These are phyloP conservation scores for Phoeniculus purpureus DNA, from an alignment of 2,797 vertebrate species.

Conservation along the genomic window DNA sequence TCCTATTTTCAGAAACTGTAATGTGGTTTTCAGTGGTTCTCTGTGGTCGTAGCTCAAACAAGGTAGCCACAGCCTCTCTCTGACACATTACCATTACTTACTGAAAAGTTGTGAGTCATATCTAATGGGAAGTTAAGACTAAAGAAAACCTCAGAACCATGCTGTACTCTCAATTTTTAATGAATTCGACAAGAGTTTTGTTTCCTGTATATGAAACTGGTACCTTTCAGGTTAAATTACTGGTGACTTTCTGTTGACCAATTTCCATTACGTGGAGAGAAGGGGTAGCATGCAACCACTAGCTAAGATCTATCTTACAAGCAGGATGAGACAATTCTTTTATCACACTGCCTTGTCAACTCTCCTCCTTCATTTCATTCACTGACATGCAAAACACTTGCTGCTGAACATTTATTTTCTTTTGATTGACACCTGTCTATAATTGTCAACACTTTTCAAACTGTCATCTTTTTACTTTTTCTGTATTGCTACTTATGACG, in stretches of 20 bases:
- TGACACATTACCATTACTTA: background rate
- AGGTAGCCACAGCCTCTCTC: background rate
- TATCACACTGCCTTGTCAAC: background rate
- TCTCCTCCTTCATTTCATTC: background rate
- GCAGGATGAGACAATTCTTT: background rate
- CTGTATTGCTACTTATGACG: background rate
- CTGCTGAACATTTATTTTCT: background rate
- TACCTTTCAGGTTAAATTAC: background rate
- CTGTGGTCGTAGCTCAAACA: background rate
- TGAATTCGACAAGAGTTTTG: background rate
- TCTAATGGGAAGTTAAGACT: background rate
- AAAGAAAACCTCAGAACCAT: background rate
- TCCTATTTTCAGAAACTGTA: background rate
- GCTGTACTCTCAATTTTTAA: background rate
- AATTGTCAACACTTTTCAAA: background rate
- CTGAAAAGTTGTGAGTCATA: background rate
- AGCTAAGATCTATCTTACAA: background rate
- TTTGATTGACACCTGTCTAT: background rate
- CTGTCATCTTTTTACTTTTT: background rate
- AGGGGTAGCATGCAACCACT: background rate
- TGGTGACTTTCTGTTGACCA: background rate
- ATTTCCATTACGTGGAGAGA: background rate
- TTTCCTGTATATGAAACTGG: background rate
- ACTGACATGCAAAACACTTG: background rate
- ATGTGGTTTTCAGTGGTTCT: background rate